phyloP scores from a whole-genome alignment of 2,113 vertebrate genomes.

The Mastomys natalensis region DNA sequence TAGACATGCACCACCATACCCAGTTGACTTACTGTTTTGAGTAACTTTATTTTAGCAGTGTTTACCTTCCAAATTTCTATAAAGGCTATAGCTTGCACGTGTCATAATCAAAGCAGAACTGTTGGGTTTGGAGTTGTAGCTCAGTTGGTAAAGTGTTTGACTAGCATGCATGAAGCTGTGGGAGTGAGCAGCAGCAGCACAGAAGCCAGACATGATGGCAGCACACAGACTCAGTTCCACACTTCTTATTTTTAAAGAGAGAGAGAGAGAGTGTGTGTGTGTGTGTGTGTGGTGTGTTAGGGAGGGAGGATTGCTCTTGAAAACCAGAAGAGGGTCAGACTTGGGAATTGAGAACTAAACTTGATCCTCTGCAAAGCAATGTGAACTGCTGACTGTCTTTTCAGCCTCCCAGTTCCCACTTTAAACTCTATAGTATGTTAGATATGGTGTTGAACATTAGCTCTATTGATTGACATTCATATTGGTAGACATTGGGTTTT shows the following conservation, averaged over 20 bases:
- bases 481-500: neutral
- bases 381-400: neutral
- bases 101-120: slow-evolving; percentile 28
- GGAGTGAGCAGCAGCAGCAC: neutral
- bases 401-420: neutral
- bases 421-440: neutral
- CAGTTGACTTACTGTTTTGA: neutral
- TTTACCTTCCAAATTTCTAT: slow-evolving; percentile 40
- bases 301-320: neutral
- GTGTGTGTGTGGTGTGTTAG: too few relatives aligned
- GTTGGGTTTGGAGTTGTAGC: neutral
- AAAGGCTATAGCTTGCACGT: neutral
- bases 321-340: neutral
- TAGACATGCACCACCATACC: neutral
- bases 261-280: too few relatives aligned
- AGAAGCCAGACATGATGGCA: neutral
- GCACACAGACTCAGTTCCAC: neutral
- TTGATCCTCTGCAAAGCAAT: neutral
- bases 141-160: neutral
- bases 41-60: slow-evolving; percentile 9
- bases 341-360: neutral
- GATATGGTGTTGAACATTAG: neutral
- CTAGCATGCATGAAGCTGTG: neutral
- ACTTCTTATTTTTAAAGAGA: neutral
- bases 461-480: neutral